Conservation (phyloP, 1,140 invertebrate genomes). For the Bombus confusus region DNA sequence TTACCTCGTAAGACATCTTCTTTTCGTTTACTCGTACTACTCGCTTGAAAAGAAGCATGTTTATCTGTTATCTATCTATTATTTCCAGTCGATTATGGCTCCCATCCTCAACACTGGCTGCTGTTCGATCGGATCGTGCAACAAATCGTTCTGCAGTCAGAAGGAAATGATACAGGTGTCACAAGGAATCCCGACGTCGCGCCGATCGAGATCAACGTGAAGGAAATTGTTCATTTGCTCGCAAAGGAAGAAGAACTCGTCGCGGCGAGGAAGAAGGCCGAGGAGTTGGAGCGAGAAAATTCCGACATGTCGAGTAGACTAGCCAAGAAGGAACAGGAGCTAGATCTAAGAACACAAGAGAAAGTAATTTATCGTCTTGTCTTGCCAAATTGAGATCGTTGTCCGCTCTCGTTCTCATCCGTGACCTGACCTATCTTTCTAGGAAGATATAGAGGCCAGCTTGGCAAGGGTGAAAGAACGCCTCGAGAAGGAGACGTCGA, state of each 20-base stretch:
- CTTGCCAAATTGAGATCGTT: conserved; percentile 13
- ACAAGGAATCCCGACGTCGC: conserved; percentile 91
- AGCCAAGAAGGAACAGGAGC: conserved; percentile 96
- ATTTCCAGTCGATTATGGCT: conserved; percentile 88
- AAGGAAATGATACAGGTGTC: conserved; percentile 84
- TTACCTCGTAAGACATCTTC: conserved; percentile 90
- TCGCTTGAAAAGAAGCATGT: neutral
- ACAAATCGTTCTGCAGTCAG: conserved; percentile 95
- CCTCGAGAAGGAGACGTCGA: conserved; percentile 93
- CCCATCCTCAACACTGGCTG: conserved; percentile 95
- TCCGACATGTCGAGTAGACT: conserved; percentile 92
- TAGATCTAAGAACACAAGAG: conserved; percentile 94
- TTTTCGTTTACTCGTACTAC: neutral
- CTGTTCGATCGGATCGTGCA: conserved; percentile 97
- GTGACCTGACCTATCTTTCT: conserved; percentile 32
- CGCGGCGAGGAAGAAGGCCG: conserved; percentile 92
- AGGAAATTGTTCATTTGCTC: conserved; percentile 93
- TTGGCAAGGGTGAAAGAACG: conserved; percentile 93
- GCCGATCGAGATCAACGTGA: conserved; percentile 94
- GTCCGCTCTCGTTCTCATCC: neutral
- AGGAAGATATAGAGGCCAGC: conserved; percentile 94
- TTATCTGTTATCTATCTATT: neutral
- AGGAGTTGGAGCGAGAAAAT: conserved; percentile 94
- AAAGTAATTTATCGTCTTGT: conserved; percentile 84
- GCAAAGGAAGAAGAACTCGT: conserved; percentile 97